These are phyloP conservation scores for Upupa epops DNA, from an alignment of 2,113 vertebrate species.

Conservation along the genomic window DNA sequence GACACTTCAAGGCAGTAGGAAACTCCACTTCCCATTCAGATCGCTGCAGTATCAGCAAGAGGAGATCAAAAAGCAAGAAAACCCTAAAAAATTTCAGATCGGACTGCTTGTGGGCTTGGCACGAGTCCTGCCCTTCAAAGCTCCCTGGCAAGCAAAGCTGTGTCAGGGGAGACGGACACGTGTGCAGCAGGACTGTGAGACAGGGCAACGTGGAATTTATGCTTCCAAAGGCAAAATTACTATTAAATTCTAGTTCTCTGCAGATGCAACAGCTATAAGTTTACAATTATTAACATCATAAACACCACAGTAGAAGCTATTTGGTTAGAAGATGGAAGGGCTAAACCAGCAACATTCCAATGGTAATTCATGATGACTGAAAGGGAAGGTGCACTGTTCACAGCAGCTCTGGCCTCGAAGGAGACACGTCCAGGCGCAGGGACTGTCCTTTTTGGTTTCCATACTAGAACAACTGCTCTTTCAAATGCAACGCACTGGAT, in stretches of 20 bases:
- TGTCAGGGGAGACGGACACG: not conserved
- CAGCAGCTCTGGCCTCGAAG: not conserved
- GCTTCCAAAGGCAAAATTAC: not conserved
- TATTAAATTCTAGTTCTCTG: not conserved
- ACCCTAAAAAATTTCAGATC: not conserved
- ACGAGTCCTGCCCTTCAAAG: not conserved
- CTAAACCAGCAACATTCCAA: constrained; percentile 8
- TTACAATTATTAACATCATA: constrained; percentile 34
- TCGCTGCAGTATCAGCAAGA: not conserved
- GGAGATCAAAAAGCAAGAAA: not conserved
- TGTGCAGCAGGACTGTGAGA: not conserved
- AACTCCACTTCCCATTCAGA: not conserved
- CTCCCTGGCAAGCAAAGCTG: accelerated
- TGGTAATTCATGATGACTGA: not conserved
- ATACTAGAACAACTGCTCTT: not conserved
- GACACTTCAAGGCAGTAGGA: not conserved
- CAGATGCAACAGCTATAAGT: not conserved
- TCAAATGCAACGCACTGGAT: not conserved
- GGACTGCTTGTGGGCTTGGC: not conserved
- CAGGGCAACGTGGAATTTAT: not conserved
- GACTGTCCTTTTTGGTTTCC: not conserved
- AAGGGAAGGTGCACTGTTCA: not conserved
- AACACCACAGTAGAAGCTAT: not conserved
- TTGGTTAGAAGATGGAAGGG: not conserved
- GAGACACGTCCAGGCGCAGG: not conserved